Evolutionary conservation across 2,888 invertebrate species (phyloP).

Genomic region (Poecilus cupreus): DNA sequence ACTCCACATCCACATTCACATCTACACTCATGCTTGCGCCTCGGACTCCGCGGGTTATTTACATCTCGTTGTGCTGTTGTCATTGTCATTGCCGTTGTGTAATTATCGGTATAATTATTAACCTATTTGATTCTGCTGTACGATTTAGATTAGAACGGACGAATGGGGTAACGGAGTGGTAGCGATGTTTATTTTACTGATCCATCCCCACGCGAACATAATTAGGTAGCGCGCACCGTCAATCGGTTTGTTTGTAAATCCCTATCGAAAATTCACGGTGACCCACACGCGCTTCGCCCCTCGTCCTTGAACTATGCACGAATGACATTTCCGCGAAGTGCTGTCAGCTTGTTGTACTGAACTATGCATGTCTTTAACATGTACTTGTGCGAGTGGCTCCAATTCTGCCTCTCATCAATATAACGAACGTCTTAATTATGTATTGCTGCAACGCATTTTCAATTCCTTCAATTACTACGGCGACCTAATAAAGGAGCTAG

Average conservation of each 20-base stretch:
- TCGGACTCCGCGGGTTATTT: conserved; percentile 16
- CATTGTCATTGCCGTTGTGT: conserved; percentile 17
- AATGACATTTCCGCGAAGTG: conserved; percentile 5
- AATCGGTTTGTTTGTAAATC: conserved; percentile 27
- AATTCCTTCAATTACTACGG: conserved; percentile 9
- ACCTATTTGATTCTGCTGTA: neutral
- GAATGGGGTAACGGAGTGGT: neutral
- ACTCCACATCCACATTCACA: neutral
- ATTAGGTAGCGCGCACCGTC: conserved; percentile 3
- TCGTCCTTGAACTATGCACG: neutral
- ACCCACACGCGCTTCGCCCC: neutral
- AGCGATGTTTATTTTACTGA: conserved; percentile 5
- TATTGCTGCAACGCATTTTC: conserved; percentile 13
- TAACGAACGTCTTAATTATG: conserved; percentile 8
- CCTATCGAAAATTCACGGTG: conserved; percentile 16
- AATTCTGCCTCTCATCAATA: neutral
- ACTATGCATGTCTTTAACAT: neutral
- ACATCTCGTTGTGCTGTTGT: conserved; percentile 9
- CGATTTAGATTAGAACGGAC: neutral
- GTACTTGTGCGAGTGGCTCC: neutral
- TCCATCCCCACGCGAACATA: conserved; percentile 26
- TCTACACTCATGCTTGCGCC: neutral
- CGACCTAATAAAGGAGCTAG: neutral
- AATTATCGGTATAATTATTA: conserved; percentile 40
- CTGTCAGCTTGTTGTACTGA: too few species aligned